phyloP scores from a whole-genome alignment of 2,113 vertebrate species.

The Andinoacara biseriatus region DNA sequence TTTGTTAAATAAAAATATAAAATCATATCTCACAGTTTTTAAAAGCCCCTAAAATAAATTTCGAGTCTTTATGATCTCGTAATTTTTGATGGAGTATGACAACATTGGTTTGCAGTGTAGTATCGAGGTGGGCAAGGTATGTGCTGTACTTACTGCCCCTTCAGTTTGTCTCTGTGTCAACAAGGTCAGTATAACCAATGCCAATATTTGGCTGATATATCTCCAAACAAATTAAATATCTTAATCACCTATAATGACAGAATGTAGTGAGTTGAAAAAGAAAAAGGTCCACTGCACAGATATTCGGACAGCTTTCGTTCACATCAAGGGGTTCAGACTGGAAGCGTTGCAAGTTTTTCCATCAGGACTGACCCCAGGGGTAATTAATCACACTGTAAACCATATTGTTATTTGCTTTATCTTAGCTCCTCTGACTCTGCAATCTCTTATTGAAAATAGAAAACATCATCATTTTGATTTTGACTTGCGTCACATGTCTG shows the following conservation, averaged over 20 bases:
- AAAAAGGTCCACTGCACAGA: background rate
- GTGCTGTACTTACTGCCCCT: too few relatives aligned
- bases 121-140: too few relatives aligned
- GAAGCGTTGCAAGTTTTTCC: background rate
- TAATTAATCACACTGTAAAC: background rate
- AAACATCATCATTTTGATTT: background rate
- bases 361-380: background rate
- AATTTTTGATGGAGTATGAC: too few relatives aligned
- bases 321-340: background rate
- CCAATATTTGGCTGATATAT: background rate
- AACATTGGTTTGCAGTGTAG: too few relatives aligned
- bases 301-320: too few relatives aligned
- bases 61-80: too few relatives aligned
- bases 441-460: background rate
- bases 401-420: background rate
- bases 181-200: background rate
- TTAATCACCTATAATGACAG: background rate
- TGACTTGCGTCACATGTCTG: background rate
- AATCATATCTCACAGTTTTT: too few relatives aligned
- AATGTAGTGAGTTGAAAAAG: background rate
- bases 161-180: too few relatives aligned
- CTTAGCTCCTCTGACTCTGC: background rate
- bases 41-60: too few relatives aligned
- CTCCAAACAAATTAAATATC: background rate
- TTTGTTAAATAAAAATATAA: too few relatives aligned